Percentiles rank a stretch among this genome's conserved stretches.
Conservation (phyloP, 2,888 invertebrate species). For the Tigriopus californicus region DNA sequence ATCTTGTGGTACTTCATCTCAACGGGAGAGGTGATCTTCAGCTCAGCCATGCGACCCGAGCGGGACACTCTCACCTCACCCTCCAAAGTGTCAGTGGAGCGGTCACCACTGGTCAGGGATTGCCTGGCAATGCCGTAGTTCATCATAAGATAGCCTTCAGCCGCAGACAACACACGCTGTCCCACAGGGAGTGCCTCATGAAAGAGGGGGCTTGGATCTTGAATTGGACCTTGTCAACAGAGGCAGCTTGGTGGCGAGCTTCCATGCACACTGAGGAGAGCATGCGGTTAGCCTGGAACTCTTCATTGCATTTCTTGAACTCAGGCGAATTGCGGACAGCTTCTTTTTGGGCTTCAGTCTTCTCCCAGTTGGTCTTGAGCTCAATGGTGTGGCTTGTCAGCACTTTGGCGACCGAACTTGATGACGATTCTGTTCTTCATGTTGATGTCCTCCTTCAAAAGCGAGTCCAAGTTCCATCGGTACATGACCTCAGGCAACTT, state of each 20-base stretch:
- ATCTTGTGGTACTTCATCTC: neutral
- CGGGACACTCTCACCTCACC: too few relatives aligned
- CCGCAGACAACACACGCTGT: too few relatives aligned
- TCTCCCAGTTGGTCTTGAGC: neutral
- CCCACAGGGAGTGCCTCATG: neutral
- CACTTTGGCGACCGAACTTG: neutral
- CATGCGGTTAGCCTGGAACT: neutral
- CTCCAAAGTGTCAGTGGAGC: too few relatives aligned
- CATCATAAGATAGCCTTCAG: too few relatives aligned
- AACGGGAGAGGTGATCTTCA: too few relatives aligned
- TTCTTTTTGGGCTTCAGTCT: constrained; percentile 5
- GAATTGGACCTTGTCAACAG: constrained; percentile 3
- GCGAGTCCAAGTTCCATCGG: constrained; percentile 5
- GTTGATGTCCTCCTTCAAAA: neutral
- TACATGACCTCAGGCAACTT: neutral
- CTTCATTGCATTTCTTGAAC: constrained; percentile 7
- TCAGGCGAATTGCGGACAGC: constrained; percentile 6
- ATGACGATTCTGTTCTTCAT: neutral
- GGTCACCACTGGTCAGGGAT: too few relatives aligned
- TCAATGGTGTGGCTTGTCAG: neutral
- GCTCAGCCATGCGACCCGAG: too few relatives aligned
- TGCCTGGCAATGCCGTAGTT: too few relatives aligned
- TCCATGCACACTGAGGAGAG: constrained; percentile 3
- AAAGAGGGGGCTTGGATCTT: neutral
- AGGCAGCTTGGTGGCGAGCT: constrained; percentile 7